phyloP scores from a whole-genome alignment of 2,888 invertebrate species.

The Andrena praecox region DNA sequence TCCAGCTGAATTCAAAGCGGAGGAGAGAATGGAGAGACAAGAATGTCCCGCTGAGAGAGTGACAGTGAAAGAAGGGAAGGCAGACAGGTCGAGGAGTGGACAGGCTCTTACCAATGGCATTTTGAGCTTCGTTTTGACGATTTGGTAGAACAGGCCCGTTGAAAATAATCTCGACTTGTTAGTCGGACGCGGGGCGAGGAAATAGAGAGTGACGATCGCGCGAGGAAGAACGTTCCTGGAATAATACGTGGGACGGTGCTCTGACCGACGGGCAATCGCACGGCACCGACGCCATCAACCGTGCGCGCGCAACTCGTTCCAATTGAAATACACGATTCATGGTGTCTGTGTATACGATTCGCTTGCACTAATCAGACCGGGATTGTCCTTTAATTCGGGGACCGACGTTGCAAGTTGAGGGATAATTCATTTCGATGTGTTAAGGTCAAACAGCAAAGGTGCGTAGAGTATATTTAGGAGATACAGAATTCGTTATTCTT shows the following conservation, averaged over 20 bases:
- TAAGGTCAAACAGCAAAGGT: no score
- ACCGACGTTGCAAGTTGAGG: neutral
- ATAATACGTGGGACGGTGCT: constrained; percentile 32
- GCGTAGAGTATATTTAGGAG: no score
- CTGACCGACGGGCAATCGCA: constrained; percentile 40
- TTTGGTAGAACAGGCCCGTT: constrained; percentile 45
- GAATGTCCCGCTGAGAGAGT: constrained; percentile 30
- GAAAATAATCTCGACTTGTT: constrained; percentile 47
- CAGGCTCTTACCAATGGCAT: constrained; percentile 78
- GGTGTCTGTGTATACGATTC: neutral
- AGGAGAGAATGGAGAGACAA: neutral
- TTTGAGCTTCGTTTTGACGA: constrained; percentile 79
- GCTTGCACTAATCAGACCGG: neutral
- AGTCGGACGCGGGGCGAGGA: constrained; percentile 24
- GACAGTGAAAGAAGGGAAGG: constrained; percentile 44
- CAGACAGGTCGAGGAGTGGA: constrained; percentile 36
- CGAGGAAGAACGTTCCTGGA: constrained; percentile 6
- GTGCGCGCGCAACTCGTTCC: constrained; percentile 50
- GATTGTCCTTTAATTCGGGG: neutral
- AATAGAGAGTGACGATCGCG: neutral
- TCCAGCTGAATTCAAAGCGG: neutral
- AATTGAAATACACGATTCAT: constrained; percentile 43
- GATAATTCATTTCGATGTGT: no score
- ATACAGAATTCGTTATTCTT: no score
- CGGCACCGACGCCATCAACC: constrained; percentile 52